Evolutionary conservation across 2,113 vertebrate species (phyloP).

Genomic region (Nansenia antarctica): DNA sequence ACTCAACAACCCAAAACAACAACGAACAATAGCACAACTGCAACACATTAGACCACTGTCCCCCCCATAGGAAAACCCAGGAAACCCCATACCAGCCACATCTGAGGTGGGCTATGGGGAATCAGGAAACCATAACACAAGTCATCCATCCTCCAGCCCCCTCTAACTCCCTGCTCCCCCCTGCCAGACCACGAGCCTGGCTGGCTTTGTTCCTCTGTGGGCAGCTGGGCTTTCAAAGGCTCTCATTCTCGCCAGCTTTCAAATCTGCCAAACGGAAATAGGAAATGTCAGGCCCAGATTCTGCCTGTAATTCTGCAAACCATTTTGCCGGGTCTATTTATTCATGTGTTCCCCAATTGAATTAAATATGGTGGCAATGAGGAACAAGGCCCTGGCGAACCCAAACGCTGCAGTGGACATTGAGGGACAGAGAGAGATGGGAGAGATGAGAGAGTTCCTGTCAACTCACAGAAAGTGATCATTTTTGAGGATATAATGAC

Average conservation of each 20-base stretch:
- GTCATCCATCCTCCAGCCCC: neutral
- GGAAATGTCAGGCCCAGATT: slow-evolving; percentile 46
- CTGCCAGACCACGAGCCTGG: neutral
- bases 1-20: neutral
- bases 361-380: slow-evolving; percentile 23
- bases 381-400: slow-evolving; percentile 32
- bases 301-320: slow-evolving; percentile 35
- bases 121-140: neutral
- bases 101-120: neutral
- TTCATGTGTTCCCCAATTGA: slow-evolving; percentile 38
- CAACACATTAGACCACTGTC: neutral
- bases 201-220: slow-evolving; percentile 30
- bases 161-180: slow-evolving; percentile 3
- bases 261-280: slow-evolving; percentile 42
- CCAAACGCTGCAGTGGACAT: too few species aligned
- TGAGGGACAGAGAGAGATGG: neutral
- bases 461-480: neutral
- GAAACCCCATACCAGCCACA: neutral
- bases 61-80: too few species aligned
- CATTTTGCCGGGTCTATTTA: slow-evolving; percentile 41
- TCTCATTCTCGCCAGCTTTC: slow-evolving; percentile 27
- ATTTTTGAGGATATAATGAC: too few species aligned
- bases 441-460: neutral
- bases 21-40: neutral
- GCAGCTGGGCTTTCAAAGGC: slow-evolving; percentile 39